Evolutionary conservation across 2,113 vertebrate species (phyloP), one percentile per base, ranked within the genome.

Genomic region (Catharus minimus): DNA sequence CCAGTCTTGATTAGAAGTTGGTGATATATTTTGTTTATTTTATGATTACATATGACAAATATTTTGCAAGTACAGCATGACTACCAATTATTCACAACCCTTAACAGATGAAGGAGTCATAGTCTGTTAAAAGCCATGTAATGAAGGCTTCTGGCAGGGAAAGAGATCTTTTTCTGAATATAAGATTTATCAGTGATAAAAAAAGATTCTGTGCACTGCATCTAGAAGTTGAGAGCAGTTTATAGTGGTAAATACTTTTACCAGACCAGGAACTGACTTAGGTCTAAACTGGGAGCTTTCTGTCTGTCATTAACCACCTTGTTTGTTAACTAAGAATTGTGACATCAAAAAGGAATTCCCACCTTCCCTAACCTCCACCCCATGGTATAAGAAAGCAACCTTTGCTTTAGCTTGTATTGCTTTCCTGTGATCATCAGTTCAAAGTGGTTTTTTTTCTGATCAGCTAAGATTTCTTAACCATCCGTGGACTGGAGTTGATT

Each of bases 11-110:
- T 67, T 67, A 69, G 49, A 85, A 86, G 57, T 22, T 65, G 61
- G 27, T 83, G 78, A 69, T 77, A 36, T 49, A 46, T 90, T 89
- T 65, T 93, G 36, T 66, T 86, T 72, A 69, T 75, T 65, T 74
- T 91, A 76, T 86, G 30, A 84, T 92, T 93, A 46, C 13, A 46
- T n/a, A 61, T 72, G 39, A 78, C 60, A 92, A 87, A 77, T 89
- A 90, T 74, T 94, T 89, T 88, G 15, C 38, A 76, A 93, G 67
- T 47, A n/a, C 53, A 61, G 28, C 43, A 32, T 46, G 41, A 76
- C 27, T 88, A 90, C 60, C n/a, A 82, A 26, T 73, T 78, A 75
- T 65, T 46, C 23, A 53, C 21, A 82, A 18, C 46, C 15, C 41
- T 83, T 61, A 94, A 71, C 52, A 82, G 57, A n/a, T 44, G 52